Evolutionary conservation across 2,113 vertebrate genomes (phyloP).

Genomic region (Cervus canadensis): DNA sequence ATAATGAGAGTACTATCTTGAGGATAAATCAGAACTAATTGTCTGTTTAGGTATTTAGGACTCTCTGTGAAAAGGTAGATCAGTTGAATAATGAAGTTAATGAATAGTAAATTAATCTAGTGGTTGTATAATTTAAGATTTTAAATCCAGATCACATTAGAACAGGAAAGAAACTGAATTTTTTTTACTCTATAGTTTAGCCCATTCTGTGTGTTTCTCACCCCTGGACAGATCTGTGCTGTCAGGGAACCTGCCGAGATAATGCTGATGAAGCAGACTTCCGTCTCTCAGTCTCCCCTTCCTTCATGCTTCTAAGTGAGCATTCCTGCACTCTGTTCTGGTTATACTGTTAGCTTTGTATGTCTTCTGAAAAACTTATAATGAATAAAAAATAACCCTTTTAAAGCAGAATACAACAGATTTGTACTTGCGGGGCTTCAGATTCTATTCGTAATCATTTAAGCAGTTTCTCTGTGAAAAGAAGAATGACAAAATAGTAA

Average conservation of each 20-base stretch:
- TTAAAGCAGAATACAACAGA: not conserved
- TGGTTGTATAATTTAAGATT: not conserved
- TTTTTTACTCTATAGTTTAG: not conserved
- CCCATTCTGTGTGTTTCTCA: not conserved
- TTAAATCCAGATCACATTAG: not conserved
- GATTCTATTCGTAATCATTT: not conserved
- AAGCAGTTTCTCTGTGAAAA: constrained; percentile 22
- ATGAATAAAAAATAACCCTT: constrained; percentile 7
- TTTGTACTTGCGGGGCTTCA: not conserved
- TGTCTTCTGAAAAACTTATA: not conserved
- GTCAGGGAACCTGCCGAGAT: not conserved
- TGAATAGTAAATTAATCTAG: not conserved
- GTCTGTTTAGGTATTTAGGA: not conserved
- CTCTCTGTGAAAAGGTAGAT: not conserved
- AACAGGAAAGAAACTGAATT: not conserved
- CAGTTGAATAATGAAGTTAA: not conserved
- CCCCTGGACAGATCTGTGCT: not conserved
- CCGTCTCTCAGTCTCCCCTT: not conserved
- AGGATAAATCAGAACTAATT: not conserved
- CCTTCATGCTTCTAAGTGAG: not conserved
- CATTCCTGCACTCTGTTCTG: not conserved
- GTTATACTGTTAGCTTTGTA: not conserved
- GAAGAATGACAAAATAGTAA: not conserved
- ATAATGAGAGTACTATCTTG: not conserved
- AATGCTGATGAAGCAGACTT: not conserved